phyloP scores from a whole-genome alignment of 2,888 invertebrate species.

The Labia minor region DNA sequence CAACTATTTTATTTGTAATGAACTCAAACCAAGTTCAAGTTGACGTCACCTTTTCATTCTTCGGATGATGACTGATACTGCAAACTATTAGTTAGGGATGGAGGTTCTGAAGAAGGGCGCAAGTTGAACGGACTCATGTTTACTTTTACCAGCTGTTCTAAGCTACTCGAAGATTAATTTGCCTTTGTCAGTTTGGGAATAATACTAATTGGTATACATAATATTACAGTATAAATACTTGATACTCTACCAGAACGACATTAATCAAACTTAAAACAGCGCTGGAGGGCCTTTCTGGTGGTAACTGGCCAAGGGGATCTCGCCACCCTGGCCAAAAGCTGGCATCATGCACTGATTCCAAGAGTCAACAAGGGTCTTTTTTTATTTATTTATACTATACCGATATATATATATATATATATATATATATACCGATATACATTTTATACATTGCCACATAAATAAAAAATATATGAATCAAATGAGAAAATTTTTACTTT shows the following conservation, averaged over 20 bases:
- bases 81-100: background rate
- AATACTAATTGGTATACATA: constrained; percentile 5
- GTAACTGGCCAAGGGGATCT: background rate
- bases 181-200: background rate
- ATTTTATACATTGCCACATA: background rate
- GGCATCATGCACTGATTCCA: background rate
- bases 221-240: constrained; percentile 2
- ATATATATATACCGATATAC: too few relatives aligned
- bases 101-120: background rate
- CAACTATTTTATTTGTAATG: background rate
- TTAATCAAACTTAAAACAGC: constrained; percentile 8
- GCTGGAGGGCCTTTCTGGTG: background rate
- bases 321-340: background rate
- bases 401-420: too few relatives aligned
- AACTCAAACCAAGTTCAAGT: background rate
- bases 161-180: background rate
- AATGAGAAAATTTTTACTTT: background rate
- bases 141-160: constrained; percentile 13
- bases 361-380: background rate
- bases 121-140: background rate
- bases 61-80: constrained; percentile 4
- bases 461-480: background rate
- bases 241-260: background rate
- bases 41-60: constrained; percentile 5
- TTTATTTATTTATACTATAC: background rate